A percentile compares a stretch with the other conserved stretches of the same genome.
Evolutionary conservation across 2,113 vertebrate genomes (phyloP).

Genomic region (Prietella phreatophila): DNA sequence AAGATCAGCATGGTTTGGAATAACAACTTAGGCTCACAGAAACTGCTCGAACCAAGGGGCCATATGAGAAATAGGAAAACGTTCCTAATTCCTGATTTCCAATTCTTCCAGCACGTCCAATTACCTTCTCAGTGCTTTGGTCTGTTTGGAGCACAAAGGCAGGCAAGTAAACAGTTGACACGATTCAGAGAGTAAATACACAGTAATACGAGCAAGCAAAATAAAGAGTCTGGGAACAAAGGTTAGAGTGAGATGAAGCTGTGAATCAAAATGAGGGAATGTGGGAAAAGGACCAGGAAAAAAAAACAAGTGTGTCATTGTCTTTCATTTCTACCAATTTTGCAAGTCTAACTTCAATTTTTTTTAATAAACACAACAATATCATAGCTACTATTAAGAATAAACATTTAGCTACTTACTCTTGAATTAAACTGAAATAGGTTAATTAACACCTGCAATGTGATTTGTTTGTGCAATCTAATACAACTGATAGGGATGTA

Average conservation of each 20-base stretch:
- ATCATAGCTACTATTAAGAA: background rate
- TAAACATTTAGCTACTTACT: background rate
- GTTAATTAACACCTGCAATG: background rate
- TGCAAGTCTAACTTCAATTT: background rate
- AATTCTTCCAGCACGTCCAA: conserved; percentile 42
- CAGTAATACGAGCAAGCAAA: background rate
- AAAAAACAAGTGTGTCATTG: background rate
- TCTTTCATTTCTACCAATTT: background rate
- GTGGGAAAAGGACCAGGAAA: conserved; percentile 5
- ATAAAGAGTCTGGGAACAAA: conserved; percentile 45
- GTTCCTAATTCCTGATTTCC: conserved; percentile 51
- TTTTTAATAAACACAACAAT: background rate
- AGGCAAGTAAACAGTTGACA: conserved; percentile 29
- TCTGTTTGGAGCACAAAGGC: conserved; percentile 1
- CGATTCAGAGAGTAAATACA: conserved; percentile 29
- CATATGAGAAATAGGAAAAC: background rate
- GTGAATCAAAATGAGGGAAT: conserved; percentile 58
- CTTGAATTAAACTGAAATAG: background rate
- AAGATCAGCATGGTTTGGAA: conserved; percentile 9
- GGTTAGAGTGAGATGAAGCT: conserved; percentile 13
- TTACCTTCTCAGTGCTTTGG: conserved; percentile 13
- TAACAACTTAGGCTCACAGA: conserved; percentile 8
- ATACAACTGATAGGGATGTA: background rate
- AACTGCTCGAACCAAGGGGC: background rate
- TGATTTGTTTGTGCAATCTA: background rate